Percentiles rank a stretch among this genome's conserved stretches.
phyloP scores from a whole-genome alignment of 53 echinoderm and acorn worm species.

The Apostichopus leukothele region DNA sequence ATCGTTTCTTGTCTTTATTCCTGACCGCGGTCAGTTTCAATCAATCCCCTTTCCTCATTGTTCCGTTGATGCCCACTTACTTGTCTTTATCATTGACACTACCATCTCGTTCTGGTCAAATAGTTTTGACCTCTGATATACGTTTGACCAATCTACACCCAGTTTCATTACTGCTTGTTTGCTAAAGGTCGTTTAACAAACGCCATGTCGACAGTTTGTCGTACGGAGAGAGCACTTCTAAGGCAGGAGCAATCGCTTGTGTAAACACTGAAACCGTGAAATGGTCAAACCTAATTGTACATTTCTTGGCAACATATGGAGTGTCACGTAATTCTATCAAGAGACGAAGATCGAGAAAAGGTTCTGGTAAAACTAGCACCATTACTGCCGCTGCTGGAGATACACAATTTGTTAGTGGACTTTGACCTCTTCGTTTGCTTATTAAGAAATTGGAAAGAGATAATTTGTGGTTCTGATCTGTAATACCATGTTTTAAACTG shows the following conservation, averaged over 20 bases:
- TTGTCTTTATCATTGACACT: not conserved
- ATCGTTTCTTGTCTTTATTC: not conserved
- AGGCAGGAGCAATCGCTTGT: not conserved
- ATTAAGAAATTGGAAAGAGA: no score
- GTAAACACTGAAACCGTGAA: not conserved
- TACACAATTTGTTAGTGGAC: no score
- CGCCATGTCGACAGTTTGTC: not conserved
- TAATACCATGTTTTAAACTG: no score
- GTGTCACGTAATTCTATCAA: slow-evolving; percentile 5
- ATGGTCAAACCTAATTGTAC: not conserved
- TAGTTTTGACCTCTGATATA: not conserved
- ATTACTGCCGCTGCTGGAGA: no score
- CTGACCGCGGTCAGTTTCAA: not conserved
- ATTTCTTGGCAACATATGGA: not conserved
- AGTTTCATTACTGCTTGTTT: not conserved
- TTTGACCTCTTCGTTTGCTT: no score
- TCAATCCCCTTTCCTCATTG: not conserved
- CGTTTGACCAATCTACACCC: not conserved
- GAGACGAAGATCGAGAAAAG: no score
- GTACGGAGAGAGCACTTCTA: not conserved
- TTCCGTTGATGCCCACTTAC: not conserved
- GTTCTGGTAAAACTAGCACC: no score
- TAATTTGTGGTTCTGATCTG: no score
- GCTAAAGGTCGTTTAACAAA: not conserved
- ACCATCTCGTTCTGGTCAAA: not conserved